Percentiles rank a stretch among this genome's conserved stretches.
Conservation (phyloP, 2,113 vertebrate genomes). For the Corythornis cristatus region DNA sequence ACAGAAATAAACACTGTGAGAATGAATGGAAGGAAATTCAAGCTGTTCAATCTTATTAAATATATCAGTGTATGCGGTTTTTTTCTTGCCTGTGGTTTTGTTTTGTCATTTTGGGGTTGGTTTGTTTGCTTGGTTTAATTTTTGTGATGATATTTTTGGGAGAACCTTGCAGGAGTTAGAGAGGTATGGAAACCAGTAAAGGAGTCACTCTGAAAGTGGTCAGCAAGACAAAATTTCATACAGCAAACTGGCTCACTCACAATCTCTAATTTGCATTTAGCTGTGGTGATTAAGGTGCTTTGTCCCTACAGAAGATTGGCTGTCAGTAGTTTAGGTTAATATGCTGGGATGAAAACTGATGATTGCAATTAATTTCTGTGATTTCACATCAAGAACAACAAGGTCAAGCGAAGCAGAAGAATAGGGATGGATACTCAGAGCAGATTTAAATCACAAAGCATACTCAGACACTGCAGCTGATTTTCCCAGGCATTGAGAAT, state of each 20-base stretch:
- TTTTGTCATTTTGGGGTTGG: too few relatives aligned
- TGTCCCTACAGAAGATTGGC: background rate
- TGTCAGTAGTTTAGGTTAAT: background rate
- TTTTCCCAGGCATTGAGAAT: background rate
- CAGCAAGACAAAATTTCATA: background rate
- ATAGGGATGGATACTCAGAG: background rate
- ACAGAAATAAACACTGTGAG: background rate
- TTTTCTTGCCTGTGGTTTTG: background rate
- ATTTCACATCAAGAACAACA: background rate
- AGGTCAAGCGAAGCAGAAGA: background rate
- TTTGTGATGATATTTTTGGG: background rate
- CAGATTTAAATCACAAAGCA: background rate
- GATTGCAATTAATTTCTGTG: background rate
- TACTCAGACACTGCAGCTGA: background rate
- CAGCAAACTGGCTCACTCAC: background rate
- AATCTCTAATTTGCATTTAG: background rate
- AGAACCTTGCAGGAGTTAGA: background rate
- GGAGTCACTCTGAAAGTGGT: background rate
- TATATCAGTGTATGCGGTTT: background rate
- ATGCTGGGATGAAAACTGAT: background rate
- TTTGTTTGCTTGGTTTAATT: background rate
- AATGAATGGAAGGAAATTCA: background rate
- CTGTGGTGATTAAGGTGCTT: background rate
- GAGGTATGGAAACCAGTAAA: background rate
- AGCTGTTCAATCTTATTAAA: background rate